Conservation (phyloP, 1,140 invertebrate species). For the Danaus plexippus region DNA sequence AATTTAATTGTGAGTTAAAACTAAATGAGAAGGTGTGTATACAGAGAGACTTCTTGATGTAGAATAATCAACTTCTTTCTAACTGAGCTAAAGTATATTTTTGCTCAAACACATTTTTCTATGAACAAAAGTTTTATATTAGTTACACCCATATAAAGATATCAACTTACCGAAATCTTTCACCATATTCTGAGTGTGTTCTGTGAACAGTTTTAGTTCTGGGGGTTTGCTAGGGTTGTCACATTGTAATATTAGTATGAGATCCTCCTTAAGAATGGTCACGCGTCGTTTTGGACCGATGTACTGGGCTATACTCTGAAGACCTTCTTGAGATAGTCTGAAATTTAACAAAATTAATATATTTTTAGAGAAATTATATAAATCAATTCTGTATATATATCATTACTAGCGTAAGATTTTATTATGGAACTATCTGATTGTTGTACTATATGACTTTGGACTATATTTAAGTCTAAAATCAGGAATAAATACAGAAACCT, state of each 20-base stretch:
- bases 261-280: slow-evolving; percentile 81
- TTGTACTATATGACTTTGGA: too few species aligned
- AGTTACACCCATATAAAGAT: background rate
- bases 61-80: too few species aligned
- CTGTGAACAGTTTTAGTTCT: slow-evolving; percentile 75
- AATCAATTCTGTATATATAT: too few species aligned
- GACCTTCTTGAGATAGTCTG: slow-evolving; percentile 81
- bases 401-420: too few species aligned
- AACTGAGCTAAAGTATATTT: too few species aligned
- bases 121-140: too few species aligned
- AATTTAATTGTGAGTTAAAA: background rate
- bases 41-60: background rate
- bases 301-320: slow-evolving; percentile 77
- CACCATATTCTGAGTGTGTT: slow-evolving; percentile 76
- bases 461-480: too few species aligned
- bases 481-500: too few species aligned
- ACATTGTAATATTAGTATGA: slow-evolving; percentile 83
- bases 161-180: slow-evolving; percentile 75
- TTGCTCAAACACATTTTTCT: too few species aligned
- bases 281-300: slow-evolving; percentile 77
- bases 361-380: too few species aligned
- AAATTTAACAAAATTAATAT: slow-evolving; percentile 12
- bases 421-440: too few species aligned
- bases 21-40: background rate
- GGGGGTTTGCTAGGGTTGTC: slow-evolving; percentile 83